These are phyloP conservation scores for Drosophila bipectinata DNA, from an alignment of 1,140 invertebrate genomes.

Conservation along the genomic window DNA sequence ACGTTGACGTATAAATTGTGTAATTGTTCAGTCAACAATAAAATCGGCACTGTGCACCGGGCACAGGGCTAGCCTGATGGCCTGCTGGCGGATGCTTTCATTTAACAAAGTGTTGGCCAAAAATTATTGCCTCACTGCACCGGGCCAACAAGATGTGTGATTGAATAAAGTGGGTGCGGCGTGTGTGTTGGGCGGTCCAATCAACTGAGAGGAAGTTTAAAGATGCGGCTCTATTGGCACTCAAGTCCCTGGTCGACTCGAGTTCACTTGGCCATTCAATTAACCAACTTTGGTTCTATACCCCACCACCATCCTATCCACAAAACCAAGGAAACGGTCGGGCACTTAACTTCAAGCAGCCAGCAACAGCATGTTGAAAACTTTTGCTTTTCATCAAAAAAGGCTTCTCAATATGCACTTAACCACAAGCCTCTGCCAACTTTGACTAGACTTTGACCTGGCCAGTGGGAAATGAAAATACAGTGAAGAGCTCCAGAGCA, in stretches of 20 bases:
- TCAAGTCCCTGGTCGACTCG: constrained; percentile 29
- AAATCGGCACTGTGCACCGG: constrained; percentile 33
- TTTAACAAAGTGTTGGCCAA: constrained; percentile 58
- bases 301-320: neutral
- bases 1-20: constrained; percentile 78
- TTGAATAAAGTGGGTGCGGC: constrained; percentile 2
- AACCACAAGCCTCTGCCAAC: constrained; percentile 49
- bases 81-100: constrained; percentile 10
- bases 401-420: constrained; percentile 62
- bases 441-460: constrained; percentile 39
- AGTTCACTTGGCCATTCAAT: constrained; percentile 41
- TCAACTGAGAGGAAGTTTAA: constrained; percentile 33
- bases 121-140: constrained; percentile 68
- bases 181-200: neutral
- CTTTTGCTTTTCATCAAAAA: constrained; percentile 72
- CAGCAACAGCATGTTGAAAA: constrained; percentile 56
- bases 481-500: constrained; percentile 5
- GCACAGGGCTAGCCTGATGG: neutral
- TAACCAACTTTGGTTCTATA: constrained; percentile 36
- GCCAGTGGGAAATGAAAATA: constrained; percentile 48
- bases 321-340: constrained; percentile 20
- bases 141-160: constrained; percentile 50
- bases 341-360: constrained; percentile 51
- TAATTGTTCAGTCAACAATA: constrained; percentile 74
- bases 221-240: constrained; percentile 36